Evolutionary conservation across 2,888 invertebrate species (phyloP), one percentile per base, ranked within the genome.

Genomic region (Heliconius ismenius): DNA sequence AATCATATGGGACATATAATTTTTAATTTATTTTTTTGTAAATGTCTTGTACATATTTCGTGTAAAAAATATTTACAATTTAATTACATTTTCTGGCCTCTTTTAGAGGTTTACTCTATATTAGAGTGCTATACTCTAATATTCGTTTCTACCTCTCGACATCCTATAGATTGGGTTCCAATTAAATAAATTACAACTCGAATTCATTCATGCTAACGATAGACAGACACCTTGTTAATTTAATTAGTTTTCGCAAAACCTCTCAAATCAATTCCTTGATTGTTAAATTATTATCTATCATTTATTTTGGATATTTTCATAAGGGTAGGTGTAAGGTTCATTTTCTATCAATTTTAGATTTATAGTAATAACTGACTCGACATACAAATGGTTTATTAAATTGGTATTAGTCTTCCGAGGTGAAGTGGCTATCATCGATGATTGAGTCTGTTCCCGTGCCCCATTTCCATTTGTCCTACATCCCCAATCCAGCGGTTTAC

Each of bases 221-320:
- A 54, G 39, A 65, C n/a, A 11, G n/a, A n/a, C 36, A 65, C 21
- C 36, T 65, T 36, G 39, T 39, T 39, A 39, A 65, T 65, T 65
- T 65, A n/a, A 39, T 65, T 65, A 39, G 65, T 65, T 65, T 65
- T 39, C 65, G 36, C 65, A 24, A 65, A 65, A 65, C 39, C 39
- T 2, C 65, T 24, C 13, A 65, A 65, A 65, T 65, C 13, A 24
- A 39, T 65, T 65, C 39, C 39, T 65, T 65, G 65, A 65, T 65
- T 65, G 13, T 24, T 65, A 65, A 39, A 65, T 65, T 39, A 65
- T 39, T 39, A 24, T 24, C 39, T 65, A 65, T 11, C 65, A 36
- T 36, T 65, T n/a, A 32, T 65, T 65, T 24, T 39, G 2, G 13
- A 13, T 65, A 6, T 36, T 36, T 11, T 4, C n/a, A 65, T 65